Conservation (phyloP, 1,140 invertebrate species). For the Brachionus calyciflorus region DNA sequence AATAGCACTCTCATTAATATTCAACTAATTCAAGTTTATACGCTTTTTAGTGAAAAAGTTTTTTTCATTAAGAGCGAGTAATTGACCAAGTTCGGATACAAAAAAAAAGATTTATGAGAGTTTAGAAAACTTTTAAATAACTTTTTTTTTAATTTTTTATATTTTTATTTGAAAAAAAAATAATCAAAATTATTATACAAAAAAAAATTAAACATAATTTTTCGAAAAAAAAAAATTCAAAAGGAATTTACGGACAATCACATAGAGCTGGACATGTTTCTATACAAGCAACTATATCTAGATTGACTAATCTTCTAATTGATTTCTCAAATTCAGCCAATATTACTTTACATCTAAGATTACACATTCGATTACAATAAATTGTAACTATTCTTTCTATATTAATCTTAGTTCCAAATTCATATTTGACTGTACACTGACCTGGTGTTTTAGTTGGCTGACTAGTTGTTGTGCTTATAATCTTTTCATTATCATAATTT, state of each 20-base stretch:
- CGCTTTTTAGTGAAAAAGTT: too few relatives aligned
- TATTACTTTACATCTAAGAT: conserved; percentile 4
- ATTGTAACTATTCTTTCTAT: conserved; percentile 17
- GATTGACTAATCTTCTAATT: background rate
- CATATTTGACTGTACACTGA: background rate
- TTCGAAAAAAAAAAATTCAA: background rate
- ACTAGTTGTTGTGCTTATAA: too few relatives aligned
- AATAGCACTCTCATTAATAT: too few relatives aligned
- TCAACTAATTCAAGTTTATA: too few relatives aligned
- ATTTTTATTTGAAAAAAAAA: too few relatives aligned
- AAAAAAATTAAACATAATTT: background rate
- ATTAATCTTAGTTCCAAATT: conserved; percentile 37
- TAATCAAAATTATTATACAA: background rate
- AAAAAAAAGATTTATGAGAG: too few relatives aligned
- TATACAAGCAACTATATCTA: conserved; percentile 38
- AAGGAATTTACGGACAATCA: conserved; percentile 3
- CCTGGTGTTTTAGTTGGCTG: background rate
- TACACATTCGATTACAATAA: conserved; percentile 45
- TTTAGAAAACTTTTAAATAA: too few relatives aligned
- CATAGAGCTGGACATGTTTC: conserved; percentile 41
- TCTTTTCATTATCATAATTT: too few relatives aligned
- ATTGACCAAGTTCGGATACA: too few relatives aligned
- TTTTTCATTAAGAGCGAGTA: too few relatives aligned
- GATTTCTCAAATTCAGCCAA: conserved; percentile 18
- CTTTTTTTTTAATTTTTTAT: too few relatives aligned